A percentile compares a stretch with the other conserved stretches of the same genome.
These are phyloP conservation scores for Silurus meridionalis DNA, from an alignment of 2,113 vertebrate species.

Conservation along the genomic window DNA sequence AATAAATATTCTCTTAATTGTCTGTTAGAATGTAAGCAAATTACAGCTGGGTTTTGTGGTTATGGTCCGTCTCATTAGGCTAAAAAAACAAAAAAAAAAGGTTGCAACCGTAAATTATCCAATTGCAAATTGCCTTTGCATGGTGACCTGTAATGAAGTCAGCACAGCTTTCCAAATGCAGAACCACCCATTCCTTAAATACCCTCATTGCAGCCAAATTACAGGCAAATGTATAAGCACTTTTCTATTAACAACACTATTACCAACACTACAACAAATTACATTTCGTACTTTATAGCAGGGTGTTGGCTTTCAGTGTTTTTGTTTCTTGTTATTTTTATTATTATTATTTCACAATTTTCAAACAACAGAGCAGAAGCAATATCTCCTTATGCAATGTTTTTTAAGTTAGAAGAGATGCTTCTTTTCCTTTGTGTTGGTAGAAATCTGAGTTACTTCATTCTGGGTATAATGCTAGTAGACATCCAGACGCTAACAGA, in stretches of 20 bases:
- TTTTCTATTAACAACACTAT: neutral
- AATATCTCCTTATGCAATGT: neutral
- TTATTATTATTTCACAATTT: neutral
- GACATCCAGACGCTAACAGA: neutral
- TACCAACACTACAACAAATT: neutral
- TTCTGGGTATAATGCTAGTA: neutral
- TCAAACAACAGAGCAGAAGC: neutral
- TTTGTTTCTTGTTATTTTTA: neutral
- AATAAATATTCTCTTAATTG: neutral
- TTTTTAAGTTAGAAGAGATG: neutral
- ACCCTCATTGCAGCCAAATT: neutral
- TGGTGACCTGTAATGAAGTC: slow-evolving; percentile 9
- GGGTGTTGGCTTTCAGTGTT: neutral
- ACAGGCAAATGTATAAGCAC: neutral
- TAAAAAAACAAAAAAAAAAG: too few species aligned
- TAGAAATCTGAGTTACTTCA: neutral
- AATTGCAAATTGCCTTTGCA: neutral
- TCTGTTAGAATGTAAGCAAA: neutral
- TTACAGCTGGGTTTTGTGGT: neutral
- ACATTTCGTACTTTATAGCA: neutral
- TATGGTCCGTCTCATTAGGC: neutral
- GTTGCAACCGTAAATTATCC: slow-evolving; percentile 4
- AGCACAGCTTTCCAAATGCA: neutral
- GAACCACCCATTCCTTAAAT: neutral
- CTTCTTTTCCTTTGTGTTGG: neutral